Evolutionary conservation across 2,113 vertebrate species (phyloP).

Genomic region (Cebus imitator): DNA sequence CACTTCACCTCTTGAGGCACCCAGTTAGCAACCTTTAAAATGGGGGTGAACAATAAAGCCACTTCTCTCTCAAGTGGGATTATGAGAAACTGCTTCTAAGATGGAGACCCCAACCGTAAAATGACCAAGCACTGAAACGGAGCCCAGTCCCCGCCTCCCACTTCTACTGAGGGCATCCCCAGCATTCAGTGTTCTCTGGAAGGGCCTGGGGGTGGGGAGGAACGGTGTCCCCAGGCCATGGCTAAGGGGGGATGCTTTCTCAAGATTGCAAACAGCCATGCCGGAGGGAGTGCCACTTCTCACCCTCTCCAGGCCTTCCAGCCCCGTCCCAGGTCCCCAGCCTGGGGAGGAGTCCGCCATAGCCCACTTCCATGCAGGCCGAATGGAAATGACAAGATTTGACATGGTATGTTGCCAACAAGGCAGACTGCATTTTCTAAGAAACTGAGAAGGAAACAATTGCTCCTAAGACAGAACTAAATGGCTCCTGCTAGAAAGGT

Average conservation of each 20-base stretch:
- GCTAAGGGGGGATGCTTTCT: not conserved
- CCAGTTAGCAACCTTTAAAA: not conserved
- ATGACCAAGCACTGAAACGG: accelerated
- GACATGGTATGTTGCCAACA: too few relatives aligned
- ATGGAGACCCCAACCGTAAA: accelerated
- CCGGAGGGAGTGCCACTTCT: not conserved
- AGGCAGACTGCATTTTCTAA: not conserved
- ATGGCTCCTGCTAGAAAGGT: not conserved
- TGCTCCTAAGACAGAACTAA: not conserved
- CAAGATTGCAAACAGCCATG: not conserved
- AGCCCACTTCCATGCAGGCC: accelerated
- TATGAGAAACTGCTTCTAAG: not conserved
- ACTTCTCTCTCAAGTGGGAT: not conserved
- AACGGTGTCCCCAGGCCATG: not conserved
- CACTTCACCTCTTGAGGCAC: not conserved
- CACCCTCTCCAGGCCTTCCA: not conserved
- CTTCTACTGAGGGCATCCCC: not conserved
- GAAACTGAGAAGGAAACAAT: not conserved
- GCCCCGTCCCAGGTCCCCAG: not conserved
- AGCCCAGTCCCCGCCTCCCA: not conserved
- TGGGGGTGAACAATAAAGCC: not conserved
- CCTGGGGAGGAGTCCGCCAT: accelerated
- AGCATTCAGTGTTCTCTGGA: accelerated
- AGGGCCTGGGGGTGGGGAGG: not conserved
- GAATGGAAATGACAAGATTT: not conserved